Evolutionary conservation across 2,113 vertebrate genomes (phyloP), one percentile per base, ranked within the genome.

Genomic region (Petaurus breviceps): DNA sequence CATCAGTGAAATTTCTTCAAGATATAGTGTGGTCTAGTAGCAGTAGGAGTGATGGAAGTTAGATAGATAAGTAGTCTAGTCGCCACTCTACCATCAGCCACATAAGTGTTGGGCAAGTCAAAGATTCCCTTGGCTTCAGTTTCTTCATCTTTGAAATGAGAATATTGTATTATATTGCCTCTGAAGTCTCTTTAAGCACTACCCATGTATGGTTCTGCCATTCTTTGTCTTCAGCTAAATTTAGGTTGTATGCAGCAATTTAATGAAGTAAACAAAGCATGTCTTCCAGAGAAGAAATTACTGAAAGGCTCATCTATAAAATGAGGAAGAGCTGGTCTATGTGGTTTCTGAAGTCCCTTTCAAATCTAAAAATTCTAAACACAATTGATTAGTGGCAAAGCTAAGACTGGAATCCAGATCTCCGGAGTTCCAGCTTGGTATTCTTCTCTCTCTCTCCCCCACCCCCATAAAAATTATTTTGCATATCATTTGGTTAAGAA

Each of bases 51-150:
- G 6, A 22, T 84, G 19, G n/a, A 84, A 43, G 68, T 84, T 6
- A 23, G 10, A 19, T 84, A 43, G n/a, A 43, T 19, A 84, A 43
- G 19, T 84, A 84, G 43, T 5, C 4, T 28, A 3, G 9, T 2
- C 19, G 6, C 0, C 2, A 23, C 9, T 10, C 22, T 26, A 43
- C 31, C 3, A 7, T 26, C 50, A 16, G 52, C 2, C 46, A 3
- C 1, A 9, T 28, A 0, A 3, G 0, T 6, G 2, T 3, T 1
- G 6, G 37, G 25, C 8, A 12, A 43, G 50, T 9, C 9, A 16
- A 3, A 49, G 9, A 12, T 16, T 89, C 50, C 8, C 14, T 50
- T 14, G 19, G 9, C 23, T 24, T 25, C 1, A 0, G 0, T 3
- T 93, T 90, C 77, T 12, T 84, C 47, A 16, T 31, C 9, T 51